Evolutionary conservation across 2,113 vertebrate genomes (phyloP), one percentile per base, ranked within the genome.

Genomic region (Scopus umbretta): DNA sequence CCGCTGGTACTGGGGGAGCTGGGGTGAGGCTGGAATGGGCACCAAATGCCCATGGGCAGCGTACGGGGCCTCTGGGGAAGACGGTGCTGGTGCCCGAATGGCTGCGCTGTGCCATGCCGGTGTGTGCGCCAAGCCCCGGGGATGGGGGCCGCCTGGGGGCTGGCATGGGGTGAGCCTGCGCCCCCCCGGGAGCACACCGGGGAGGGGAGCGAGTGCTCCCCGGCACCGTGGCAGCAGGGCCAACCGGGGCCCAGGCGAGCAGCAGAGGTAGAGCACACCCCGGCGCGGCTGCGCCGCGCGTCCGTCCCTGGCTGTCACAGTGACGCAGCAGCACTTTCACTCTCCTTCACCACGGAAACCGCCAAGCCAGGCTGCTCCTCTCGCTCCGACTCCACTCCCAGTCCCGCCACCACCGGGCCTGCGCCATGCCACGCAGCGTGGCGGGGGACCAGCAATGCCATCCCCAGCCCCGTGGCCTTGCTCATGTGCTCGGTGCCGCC

Each of bases 321-420:
- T 66, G 88, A 81, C 47, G 10, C 73, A 36, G 86, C 47, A 9
- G 61, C 90, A 88, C 92, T 88, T 92, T 75, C 94, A 94, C 94
- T 94, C 75, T 96, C 65, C 79, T 58, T 40, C 7, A 82, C 90
- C 95, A 88, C 74, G 42, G 86, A 91, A 95, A 95, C 94, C 66
- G 2, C 94, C 1, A 30, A 8, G 71, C 80, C 2, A 4, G 45
- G 93, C 85, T 23, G 71, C n/a, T 62, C 87, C 76, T 86, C 89
- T 86, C 30, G 16, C 85, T 94, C 91, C 88, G 84, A 82, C 75
- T 85, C 56, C 16, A 12, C 67, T 62, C 34, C 49, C 1, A 3
- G 53, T 19, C 52, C 43, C 5, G 5, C 40, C 7, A 3, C n/a
- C 7, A 6, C 45, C 34, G 3, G 27, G 9, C 45, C 18, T 3